phyloP scores from a whole-genome alignment of 2,113 vertebrate species.

The Ivindomyrus marchei region DNA sequence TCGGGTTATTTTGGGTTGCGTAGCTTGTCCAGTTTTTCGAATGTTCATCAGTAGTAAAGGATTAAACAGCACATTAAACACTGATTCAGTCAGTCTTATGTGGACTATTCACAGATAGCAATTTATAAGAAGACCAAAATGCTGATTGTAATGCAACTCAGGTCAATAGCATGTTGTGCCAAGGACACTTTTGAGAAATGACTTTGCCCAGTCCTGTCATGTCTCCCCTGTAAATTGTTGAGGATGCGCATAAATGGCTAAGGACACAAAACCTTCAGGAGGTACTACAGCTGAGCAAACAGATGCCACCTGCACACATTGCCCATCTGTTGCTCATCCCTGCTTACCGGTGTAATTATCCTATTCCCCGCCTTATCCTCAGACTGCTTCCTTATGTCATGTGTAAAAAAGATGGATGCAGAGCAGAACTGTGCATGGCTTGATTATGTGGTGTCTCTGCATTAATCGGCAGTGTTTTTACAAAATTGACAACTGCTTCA shows the following conservation, averaged over 20 bases:
- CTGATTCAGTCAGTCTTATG: not conserved
- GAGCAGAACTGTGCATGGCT: not conserved
- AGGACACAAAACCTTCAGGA: constrained; percentile 7
- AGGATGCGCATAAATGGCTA: not conserved
- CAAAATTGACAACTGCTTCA: not conserved
- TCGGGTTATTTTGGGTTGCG: not conserved
- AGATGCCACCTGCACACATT: not conserved
- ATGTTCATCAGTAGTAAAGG: not conserved
- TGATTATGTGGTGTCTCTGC: not conserved
- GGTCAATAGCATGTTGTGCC: not conserved
- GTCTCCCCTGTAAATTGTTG: not conserved
- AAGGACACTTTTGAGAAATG: not conserved
- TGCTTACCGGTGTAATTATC: not conserved
- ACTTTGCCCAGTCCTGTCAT: not conserved
- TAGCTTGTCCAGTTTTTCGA: not conserved
- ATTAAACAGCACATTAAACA: not conserved
- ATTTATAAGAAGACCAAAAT: not conserved
- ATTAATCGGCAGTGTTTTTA: not conserved
- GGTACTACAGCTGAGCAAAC: constrained; percentile 2
- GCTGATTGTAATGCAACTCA: not conserved
- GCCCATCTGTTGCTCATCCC: constrained; percentile 1
- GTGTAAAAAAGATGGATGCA: not conserved
- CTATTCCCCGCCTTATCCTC: not conserved
- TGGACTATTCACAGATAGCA: not conserved
- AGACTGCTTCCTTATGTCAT: not conserved